A percentile compares a stretch with the other conserved stretches of the same genome.
Conservation (phyloP, 2,113 vertebrate genomes). For the Hippopotamus amphibius region DNA sequence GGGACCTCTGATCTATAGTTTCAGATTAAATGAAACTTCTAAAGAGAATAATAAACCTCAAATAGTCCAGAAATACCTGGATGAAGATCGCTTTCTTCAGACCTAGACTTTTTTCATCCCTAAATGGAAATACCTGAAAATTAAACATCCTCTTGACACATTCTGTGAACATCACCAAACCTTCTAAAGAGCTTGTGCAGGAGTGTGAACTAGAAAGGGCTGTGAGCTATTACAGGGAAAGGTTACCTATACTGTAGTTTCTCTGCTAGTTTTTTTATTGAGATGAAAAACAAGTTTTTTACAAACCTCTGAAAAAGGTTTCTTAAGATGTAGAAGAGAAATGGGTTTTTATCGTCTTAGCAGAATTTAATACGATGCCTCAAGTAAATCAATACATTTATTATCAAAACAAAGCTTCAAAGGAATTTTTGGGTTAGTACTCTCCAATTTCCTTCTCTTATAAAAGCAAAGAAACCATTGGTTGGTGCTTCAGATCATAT, state of each 20-base stretch:
- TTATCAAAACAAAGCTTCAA: constrained; percentile 44
- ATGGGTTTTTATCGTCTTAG: neutral
- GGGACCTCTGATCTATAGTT: neutral
- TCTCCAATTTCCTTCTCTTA: neutral
- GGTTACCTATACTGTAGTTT: neutral
- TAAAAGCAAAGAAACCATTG: constrained; percentile 11
- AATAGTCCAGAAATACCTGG: constrained; percentile 12
- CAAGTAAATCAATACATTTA: constrained; percentile 23
- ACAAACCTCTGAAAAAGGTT: neutral
- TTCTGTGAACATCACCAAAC: neutral
- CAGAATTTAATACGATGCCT: constrained; percentile 6
- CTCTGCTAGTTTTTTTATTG: neutral
- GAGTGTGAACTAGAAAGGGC: neutral
- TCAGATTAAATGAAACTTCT: neutral
- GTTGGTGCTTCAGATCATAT: neutral
- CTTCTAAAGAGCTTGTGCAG: neutral
- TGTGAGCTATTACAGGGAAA: neutral
- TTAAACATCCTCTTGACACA: neutral
- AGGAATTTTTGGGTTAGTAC: neutral
- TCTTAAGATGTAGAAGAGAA: neutral
- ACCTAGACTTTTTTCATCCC: neutral
- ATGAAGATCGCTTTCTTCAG: neutral
- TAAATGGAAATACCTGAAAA: neutral
- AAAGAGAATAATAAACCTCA: constrained; percentile 5
- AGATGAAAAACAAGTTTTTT: neutral